These are phyloP conservation scores for Helicoverpa armigera DNA, from an alignment of 1,140 invertebrate genomes.

Conservation along the genomic window DNA sequence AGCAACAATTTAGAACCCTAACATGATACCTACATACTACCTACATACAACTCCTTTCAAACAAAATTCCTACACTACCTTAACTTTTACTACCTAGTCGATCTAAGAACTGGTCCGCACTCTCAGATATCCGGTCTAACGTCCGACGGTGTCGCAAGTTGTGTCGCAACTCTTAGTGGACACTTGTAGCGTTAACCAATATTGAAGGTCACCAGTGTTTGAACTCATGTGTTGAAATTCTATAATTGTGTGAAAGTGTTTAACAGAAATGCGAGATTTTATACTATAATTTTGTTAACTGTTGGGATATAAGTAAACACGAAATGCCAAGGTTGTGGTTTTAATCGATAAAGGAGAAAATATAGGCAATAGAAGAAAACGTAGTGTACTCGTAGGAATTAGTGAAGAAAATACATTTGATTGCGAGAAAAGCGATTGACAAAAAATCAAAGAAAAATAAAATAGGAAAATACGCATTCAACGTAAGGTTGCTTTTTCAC, in stretches of 20 bases:
- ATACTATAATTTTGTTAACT: too few relatives aligned
- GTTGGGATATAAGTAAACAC: too few relatives aligned
- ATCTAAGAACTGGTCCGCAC: background rate
- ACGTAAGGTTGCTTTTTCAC: too few relatives aligned
- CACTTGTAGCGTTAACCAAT: conserved; percentile 18
- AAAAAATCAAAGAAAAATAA: too few relatives aligned
- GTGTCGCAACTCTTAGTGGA: conserved; percentile 23
- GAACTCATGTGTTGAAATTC: conserved; percentile 13
- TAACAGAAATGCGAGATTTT: too few relatives aligned
- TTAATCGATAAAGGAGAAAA: too few relatives aligned
- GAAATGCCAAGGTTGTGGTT: too few relatives aligned
- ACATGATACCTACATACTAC: background rate
- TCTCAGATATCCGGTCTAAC: conserved; percentile 40
- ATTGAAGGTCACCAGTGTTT: conserved; percentile 33
- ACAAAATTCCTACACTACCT: background rate
- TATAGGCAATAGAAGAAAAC: too few relatives aligned
- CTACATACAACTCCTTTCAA: background rate
- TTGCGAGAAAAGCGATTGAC: too few relatives aligned
- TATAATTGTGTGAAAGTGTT: conserved; percentile 29
- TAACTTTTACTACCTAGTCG: background rate
- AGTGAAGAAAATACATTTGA: too few relatives aligned
- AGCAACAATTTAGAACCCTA: background rate
- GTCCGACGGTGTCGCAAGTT: conserved; percentile 29
- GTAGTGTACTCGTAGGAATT: too few relatives aligned
- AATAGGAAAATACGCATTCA: too few relatives aligned